Conservation (phyloP, 2,888 invertebrate species). For the Acleris holmiana region DNA sequence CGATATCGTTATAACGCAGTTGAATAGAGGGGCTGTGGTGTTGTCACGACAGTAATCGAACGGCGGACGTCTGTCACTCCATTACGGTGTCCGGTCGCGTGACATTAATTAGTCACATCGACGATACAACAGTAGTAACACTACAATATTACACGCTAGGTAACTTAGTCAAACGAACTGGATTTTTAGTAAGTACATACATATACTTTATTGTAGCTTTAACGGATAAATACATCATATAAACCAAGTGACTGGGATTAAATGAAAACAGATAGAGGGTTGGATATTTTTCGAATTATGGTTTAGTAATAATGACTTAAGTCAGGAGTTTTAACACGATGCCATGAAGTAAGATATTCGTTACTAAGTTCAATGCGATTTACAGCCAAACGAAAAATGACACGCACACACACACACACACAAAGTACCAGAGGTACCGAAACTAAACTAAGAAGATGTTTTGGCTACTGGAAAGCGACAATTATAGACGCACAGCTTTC, state of each 20-base stretch:
- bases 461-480: constrained; percentile 67
- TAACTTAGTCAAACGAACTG: constrained; percentile 25
- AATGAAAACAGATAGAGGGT: constrained; percentile 5
- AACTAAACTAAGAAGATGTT: constrained; percentile 42
- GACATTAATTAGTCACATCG: constrained; percentile 38
- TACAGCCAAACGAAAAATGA: constrained; percentile 34
- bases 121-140: constrained; percentile 7
- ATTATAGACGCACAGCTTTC: constrained; percentile 63
- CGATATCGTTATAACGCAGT: too few species aligned
- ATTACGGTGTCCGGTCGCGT: constrained; percentile 36
- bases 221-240: constrained; percentile 9
- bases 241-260: constrained; percentile 28
- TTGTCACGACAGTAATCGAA: constrained; percentile 4
- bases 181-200: constrained; percentile 14
- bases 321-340: constrained; percentile 16
- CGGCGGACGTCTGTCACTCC: constrained; percentile 37
- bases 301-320: constrained; percentile 8
- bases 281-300: background rate
- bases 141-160: constrained; percentile 34
- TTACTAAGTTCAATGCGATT: constrained; percentile 33
- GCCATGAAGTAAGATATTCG: constrained; percentile 19
- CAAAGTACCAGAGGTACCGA: constrained; percentile 26
- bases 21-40: too few species aligned
- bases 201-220: constrained; percentile 15
- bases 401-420: constrained; percentile 33